These are phyloP conservation scores for Agrypnus murinus DNA, from an alignment of 2,888 invertebrate species.

Conservation along the genomic window DNA sequence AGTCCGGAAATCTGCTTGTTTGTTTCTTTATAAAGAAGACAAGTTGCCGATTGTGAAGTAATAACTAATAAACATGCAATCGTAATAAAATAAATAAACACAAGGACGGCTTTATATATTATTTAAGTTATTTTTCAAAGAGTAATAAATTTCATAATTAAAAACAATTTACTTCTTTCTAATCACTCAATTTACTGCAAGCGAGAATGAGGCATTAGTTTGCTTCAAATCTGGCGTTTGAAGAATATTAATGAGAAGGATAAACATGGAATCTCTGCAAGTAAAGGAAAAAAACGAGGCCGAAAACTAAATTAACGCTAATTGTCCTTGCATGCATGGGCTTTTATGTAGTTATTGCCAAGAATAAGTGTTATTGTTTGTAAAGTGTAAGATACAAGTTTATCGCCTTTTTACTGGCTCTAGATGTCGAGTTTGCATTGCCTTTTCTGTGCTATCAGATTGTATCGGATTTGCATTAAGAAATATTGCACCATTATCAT, in stretches of 20 bases:
- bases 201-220: too few species aligned
- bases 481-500: too few species aligned
- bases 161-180: too few species aligned
- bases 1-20: not conserved
- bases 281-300: constrained; percentile 12
- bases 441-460: too few species aligned
- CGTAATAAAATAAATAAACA: not conserved
- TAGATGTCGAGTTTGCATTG: too few species aligned
- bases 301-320: constrained; percentile 20
- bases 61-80: not conserved
- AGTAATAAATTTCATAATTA: too few species aligned
- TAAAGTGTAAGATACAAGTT: too few species aligned
- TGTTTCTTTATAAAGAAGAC: constrained; percentile 6
- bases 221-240: too few species aligned
- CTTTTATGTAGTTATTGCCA: constrained; percentile 3
- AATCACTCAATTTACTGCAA: too few species aligned
- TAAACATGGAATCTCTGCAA: constrained; percentile 17
- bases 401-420: too few species aligned
- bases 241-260: not conserved
- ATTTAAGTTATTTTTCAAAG: too few species aligned
- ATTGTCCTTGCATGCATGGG: constrained; percentile 24
- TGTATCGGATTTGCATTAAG: too few species aligned
- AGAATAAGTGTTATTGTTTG: constrained; percentile 5
- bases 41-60: constrained; percentile 7
- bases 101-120: not conserved